Evolutionary conservation across 2,113 vertebrate species (phyloP).

Genomic region (Peromyscus leucopus): DNA sequence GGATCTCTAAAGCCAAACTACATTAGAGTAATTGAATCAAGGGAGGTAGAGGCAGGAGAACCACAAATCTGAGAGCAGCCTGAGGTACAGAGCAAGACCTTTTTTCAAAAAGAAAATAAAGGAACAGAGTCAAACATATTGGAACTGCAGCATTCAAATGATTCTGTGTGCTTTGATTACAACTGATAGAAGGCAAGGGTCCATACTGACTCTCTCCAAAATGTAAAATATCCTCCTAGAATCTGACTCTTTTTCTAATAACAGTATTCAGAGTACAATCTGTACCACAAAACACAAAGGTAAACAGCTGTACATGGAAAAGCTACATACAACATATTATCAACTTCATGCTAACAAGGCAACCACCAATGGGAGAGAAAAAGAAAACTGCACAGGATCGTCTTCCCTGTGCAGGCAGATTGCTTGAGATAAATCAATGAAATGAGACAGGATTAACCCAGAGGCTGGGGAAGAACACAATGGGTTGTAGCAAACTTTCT

Average conservation of each 20-base stretch:
- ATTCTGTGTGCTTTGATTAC: background rate
- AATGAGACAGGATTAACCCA: fast-evolving
- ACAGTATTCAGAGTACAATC: no score
- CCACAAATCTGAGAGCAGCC: background rate
- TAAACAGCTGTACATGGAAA: background rate
- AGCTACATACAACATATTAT: background rate
- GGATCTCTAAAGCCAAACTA: background rate
- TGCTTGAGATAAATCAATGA: background rate
- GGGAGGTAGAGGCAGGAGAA: background rate
- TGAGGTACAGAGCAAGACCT: background rate
- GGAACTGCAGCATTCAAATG: background rate
- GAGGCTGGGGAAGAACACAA: background rate
- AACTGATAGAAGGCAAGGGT: background rate
- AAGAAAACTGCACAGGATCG: background rate
- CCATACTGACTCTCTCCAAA: background rate
- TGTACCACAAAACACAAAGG: background rate
- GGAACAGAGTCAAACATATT: background rate
- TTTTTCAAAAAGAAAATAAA: background rate
- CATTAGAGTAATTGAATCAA: background rate
- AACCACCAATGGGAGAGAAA: background rate
- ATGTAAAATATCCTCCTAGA: background rate
- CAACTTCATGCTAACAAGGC: background rate
- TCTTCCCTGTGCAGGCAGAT: background rate
- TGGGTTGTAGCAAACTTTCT: background rate
- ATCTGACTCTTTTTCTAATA: background rate